These are phyloP conservation scores for Tridacna crocea DNA, from an alignment of 2,888 invertebrate genomes.

Conservation along the genomic window DNA sequence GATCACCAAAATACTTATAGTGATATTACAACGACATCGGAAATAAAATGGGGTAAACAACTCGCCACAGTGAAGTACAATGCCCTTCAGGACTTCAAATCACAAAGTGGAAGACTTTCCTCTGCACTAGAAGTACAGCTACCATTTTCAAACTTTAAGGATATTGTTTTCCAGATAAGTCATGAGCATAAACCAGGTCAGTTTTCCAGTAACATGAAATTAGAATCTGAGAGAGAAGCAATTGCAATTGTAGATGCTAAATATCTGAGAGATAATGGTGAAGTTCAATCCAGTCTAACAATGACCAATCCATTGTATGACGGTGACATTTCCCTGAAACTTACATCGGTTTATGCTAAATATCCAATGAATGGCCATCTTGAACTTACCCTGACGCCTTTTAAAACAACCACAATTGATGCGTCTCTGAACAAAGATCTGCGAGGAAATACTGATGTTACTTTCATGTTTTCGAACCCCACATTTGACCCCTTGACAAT, in stretches of 20 bases:
- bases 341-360: slow-evolving; percentile 49
- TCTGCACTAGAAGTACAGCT: slow-evolving; percentile 61
- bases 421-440: slow-evolving; percentile 23
- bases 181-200: slow-evolving; percentile 66
- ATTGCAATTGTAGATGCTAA: slow-evolving; percentile 50
- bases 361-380: slow-evolving; percentile 64
- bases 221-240: slow-evolving; percentile 48
- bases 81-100: slow-evolving; percentile 57
- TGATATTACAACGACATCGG: slow-evolving; percentile 56
- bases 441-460: slow-evolving; percentile 32
- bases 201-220: slow-evolving; percentile 49
- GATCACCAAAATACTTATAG: slow-evolving; percentile 61
- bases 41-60: slow-evolving; percentile 57
- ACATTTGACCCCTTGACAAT: slow-evolving; percentile 45
- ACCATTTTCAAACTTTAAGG: slow-evolving; percentile 52
- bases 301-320: slow-evolving; percentile 56
- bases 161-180: slow-evolving; percentile 59
- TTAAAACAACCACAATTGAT: slow-evolving; percentile 37
- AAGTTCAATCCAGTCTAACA: slow-evolving; percentile 50
- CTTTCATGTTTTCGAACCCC: slow-evolving; percentile 39
- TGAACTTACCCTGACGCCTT: slow-evolving; percentile 56
- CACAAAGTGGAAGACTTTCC: slow-evolving; percentile 43
- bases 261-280: slow-evolving; percentile 48
- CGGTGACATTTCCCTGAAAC: slow-evolving; percentile 49
- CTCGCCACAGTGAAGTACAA: slow-evolving; percentile 51